Evolutionary conservation across 2,797 vertebrate genomes (phyloP).

Genomic region (Sebastes iracundus): DNA sequence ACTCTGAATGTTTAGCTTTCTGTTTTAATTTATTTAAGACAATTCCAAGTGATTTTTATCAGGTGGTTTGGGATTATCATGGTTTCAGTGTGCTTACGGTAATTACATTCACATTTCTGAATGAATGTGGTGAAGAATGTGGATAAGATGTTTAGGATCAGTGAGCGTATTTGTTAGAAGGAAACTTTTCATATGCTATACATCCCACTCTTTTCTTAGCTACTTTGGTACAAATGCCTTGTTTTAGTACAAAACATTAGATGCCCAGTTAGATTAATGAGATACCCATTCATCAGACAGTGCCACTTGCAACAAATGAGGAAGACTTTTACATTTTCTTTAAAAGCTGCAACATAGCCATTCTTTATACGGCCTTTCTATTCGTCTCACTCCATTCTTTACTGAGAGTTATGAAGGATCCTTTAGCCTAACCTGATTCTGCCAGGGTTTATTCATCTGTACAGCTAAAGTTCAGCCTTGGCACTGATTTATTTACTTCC

Average conservation of each 20-base stretch:
- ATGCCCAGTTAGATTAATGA: neutral
- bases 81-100: no score
- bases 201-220: neutral
- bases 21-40: no score
- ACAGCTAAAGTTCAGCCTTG: slow-evolving; percentile 30
- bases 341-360: neutral
- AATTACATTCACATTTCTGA: neutral
- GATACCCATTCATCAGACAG: neutral
- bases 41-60: no score
- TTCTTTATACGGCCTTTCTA: neutral
- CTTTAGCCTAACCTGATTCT: slow-evolving; percentile 63
- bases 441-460: slow-evolving; percentile 52
- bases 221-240: neutral
- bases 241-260: no score
- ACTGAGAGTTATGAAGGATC: slow-evolving; percentile 1
- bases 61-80: no score
- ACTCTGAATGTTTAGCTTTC: no score
- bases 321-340: neutral
- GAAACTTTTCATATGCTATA: neutral
- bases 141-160: neutral
- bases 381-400: neutral
- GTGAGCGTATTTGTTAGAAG: neutral
- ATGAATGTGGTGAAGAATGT: neutral
- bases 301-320: neutral
- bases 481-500: slow-evolving; percentile 69